Conservation (phyloP, 2,888 invertebrate genomes). For the Clunio marinus region DNA sequence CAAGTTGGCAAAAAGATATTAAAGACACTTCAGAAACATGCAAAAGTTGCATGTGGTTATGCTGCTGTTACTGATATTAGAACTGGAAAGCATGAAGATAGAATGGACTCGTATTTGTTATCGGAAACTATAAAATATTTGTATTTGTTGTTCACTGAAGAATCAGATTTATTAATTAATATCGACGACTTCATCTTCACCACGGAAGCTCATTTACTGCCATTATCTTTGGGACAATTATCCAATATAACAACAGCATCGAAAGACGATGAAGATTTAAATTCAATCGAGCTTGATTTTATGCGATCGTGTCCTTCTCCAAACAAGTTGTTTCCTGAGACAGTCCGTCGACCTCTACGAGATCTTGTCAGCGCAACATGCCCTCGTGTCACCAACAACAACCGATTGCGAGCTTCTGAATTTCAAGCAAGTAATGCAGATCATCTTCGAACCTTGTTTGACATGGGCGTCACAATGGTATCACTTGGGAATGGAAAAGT, state of each 20-base stretch:
- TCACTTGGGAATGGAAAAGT: conserved; percentile 85
- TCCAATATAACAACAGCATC: conserved; percentile 49
- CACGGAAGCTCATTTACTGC: conserved; percentile 93
- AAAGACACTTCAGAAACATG: conserved; percentile 81
- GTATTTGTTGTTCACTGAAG: conserved; percentile 87
- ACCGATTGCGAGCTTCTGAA: conserved; percentile 64
- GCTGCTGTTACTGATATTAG: conserved; percentile 96
- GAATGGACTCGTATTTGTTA: conserved; percentile 97
- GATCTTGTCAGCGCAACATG: conserved; percentile 81
- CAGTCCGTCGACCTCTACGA: conserved; percentile 75
- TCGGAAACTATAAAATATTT: conserved; percentile 98
- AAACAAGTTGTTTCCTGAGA: conserved; percentile 74
- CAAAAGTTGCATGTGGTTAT: conserved; percentile 93
- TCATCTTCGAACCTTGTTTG: conserved; percentile 78
- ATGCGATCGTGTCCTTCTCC: conserved; percentile 79
- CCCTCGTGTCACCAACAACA: conserved; percentile 59
- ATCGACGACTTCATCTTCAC: conserved; percentile 85
- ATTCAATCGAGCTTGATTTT: conserved; percentile 51
- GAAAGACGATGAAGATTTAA: conserved; percentile 56
- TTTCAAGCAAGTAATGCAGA: conserved; percentile 79
- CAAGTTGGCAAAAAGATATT: conserved; percentile 84
- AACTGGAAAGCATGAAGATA: conserved; percentile 84
- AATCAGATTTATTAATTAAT: conserved; percentile 74
- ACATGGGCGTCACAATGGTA: conserved; percentile 93
- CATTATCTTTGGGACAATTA: conserved; percentile 70